Conservation (phyloP, 2,797 vertebrate genomes). For the Danio albolineatus region DNA sequence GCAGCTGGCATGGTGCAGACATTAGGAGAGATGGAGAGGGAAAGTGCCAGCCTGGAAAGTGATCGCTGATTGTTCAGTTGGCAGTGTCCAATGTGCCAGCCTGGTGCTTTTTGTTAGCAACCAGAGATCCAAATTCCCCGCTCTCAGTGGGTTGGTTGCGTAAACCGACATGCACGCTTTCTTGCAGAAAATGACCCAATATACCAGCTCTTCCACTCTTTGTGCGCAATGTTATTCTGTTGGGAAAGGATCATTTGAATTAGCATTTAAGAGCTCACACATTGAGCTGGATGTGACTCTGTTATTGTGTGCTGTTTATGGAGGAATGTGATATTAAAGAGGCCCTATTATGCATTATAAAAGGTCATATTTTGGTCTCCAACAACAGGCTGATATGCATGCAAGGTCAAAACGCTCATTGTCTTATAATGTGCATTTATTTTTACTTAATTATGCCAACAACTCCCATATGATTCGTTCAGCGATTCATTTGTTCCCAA, state of each 20-base stretch:
- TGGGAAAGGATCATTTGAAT: slow-evolving; percentile 73
- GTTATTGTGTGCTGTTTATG: not conserved
- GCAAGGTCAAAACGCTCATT: too few relatives aligned
- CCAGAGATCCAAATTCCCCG: slow-evolving; percentile 50
- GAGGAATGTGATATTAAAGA: not conserved
- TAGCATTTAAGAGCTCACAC: slow-evolving; percentile 71
- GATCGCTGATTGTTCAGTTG: slow-evolving; percentile 81
- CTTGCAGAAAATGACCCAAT: slow-evolving; percentile 19
- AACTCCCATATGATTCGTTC: too few relatives aligned
- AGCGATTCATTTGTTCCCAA: too few relatives aligned
- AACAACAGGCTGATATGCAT: too few relatives aligned
- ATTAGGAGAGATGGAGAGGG: slow-evolving; percentile 77
- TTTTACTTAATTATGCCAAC: too few relatives aligned
- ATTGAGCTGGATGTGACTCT: slow-evolving; percentile 69
- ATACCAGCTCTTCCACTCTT: slow-evolving; percentile 61
- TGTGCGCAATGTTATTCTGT: slow-evolving; percentile 67
- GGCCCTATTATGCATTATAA: too few relatives aligned
- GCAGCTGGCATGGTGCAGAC: slow-evolving; percentile 75
- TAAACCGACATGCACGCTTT: slow-evolving; percentile 22
- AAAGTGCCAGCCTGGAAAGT: slow-evolving; percentile 75
- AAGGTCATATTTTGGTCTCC: too few relatives aligned
- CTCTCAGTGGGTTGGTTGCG: slow-evolving; percentile 37
- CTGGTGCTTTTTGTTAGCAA: slow-evolving; percentile 67
- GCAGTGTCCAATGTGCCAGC: slow-evolving; percentile 74
- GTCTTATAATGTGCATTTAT: too few relatives aligned